Conservation (phyloP, 2,113 vertebrate species). For the Carassius gibelio region DNA sequence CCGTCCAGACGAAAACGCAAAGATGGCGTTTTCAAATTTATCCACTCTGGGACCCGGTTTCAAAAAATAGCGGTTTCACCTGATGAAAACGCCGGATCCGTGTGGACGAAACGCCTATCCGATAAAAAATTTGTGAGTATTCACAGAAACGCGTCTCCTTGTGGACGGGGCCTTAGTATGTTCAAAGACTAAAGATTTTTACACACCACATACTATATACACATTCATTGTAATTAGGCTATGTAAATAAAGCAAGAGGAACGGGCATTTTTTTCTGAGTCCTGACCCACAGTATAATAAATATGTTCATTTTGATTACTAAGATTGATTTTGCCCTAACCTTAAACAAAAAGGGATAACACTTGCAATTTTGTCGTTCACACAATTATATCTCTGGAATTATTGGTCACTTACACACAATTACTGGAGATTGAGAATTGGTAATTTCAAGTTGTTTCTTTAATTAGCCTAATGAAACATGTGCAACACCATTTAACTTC, state of each 20-base stretch:
- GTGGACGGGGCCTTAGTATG: no score
- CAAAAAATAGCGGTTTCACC: no score
- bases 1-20: no score
- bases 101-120: no score
- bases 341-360: background rate
- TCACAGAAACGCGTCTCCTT: no score
- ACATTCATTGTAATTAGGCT: background rate
- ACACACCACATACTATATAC: background rate
- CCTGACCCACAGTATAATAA: background rate
- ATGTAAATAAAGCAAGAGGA: background rate
- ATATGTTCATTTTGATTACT: background rate
- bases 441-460: background rate
- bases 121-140: no score
- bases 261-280: background rate
- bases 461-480: background rate
- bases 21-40: no score
- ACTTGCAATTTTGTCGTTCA: background rate
- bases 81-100: no score
- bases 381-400: background rate
- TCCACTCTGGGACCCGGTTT: no score
- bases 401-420: background rate
- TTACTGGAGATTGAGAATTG: background rate
- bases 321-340: conserved; percentile 13
- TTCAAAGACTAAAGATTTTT: background rate
- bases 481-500: background rate